Evolutionary conservation across 2,888 invertebrate species (phyloP).

Genomic region (Oscheius myriophilus): DNA sequence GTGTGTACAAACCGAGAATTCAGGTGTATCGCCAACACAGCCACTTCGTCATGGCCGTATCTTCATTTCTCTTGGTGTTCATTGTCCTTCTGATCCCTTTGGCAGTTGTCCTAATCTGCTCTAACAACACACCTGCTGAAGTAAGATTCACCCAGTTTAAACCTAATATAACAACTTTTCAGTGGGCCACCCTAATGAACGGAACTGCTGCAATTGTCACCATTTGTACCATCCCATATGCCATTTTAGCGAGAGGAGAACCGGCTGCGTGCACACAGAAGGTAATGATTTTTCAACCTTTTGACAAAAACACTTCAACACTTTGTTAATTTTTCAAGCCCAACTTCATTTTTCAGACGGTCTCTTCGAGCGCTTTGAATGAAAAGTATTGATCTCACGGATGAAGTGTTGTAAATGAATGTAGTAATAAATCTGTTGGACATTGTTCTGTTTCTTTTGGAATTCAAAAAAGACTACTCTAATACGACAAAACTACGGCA

Average conservation of each 20-base stretch:
- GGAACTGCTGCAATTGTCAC: slow-evolving; percentile 5
- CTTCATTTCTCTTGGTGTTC: slow-evolving; percentile 36
- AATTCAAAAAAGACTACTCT: too few relatives aligned
- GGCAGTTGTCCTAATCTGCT: slow-evolving; percentile 36
- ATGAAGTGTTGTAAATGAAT: too few relatives aligned
- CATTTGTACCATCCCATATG: slow-evolving; percentile 6
- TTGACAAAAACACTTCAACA: too few relatives aligned
- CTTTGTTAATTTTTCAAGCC: too few relatives aligned
- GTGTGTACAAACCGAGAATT: not conserved
- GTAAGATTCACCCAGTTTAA: slow-evolving; percentile 4
- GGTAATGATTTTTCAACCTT: too few relatives aligned
- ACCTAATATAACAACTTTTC: not conserved
- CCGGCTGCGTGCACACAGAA: not conserved
- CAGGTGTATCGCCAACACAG: slow-evolving; percentile 29
- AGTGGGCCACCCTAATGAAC: slow-evolving; percentile 13
- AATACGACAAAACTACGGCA: too few relatives aligned
- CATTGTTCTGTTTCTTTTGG: too few relatives aligned
- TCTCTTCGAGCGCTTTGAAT: too few relatives aligned
- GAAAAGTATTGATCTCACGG: too few relatives aligned
- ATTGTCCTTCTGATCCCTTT: slow-evolving; percentile 37
- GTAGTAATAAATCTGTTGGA: too few relatives aligned
- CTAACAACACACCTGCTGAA: slow-evolving; percentile 37
- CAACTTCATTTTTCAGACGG: too few relatives aligned
- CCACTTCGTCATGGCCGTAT: slow-evolving; percentile 39
- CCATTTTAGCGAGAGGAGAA: slow-evolving; percentile 6